Base-by-base conservation (phyloP, 2,888 invertebrate genomes). In the Trichopoda pennipes region DNA sequence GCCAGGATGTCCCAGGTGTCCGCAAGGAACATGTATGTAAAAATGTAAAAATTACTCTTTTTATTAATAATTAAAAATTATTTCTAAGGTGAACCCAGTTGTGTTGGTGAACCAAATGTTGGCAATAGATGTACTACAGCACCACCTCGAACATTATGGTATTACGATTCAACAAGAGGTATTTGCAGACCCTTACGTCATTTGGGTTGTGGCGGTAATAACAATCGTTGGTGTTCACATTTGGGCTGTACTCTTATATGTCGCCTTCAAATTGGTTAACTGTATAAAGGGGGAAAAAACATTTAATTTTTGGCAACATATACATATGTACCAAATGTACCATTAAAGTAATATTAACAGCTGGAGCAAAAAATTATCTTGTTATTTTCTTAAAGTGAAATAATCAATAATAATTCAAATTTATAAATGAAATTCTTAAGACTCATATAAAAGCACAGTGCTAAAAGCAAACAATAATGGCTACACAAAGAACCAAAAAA, bases 121-220 rank as follows among this genome's bases (percentile, higher is more conserved):
- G 74, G 70, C 21, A 47, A 17, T 16, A 32, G 55, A 16, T 64
- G 80, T 14, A 17, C 9, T 17, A 28, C 17, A 9, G 58, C 56
- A 16, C 38, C 2, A 12, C 44, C 44, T 12, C 58, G 75, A 4
- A 51, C 1, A 16, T 66, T 75, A 64, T 80, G 70, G 64, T 70
- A 64, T 35, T 75, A 53, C 16, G 51, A 75, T 63, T 4, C 0
- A 16, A 32, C 2, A n/a, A 28, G 23, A 16, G 61, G 55, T 6
- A 61, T 16, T 8, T 80, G 80, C 42, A 12, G 58, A 23, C 10
- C 32, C 2, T 19, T 80, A 51, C 0, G 0, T 0, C 63, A 80
- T 38, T 21, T 42, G 44, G 80, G 80, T 12, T 70, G 80, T 61
- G 80, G 75, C 12, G 80, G 80, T 38, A 80, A 64, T 21, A 17